These are phyloP conservation scores for Pygoscelis antarcticus DNA, from an alignment of 2,113 vertebrate species.

Conservation along the genomic window DNA sequence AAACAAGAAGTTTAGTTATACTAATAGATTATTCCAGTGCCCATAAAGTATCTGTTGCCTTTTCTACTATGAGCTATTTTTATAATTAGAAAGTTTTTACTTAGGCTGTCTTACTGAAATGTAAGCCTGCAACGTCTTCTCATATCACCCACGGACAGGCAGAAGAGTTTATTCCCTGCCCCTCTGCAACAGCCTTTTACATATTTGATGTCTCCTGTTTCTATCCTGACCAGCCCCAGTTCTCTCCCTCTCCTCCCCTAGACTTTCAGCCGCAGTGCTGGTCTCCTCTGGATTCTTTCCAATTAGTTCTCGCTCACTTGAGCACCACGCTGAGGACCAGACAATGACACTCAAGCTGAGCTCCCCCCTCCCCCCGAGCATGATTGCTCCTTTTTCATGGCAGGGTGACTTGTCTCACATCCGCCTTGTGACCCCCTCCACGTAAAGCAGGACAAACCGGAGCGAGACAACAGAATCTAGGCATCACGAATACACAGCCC, in stretches of 20 bases:
- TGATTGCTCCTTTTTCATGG: background rate
- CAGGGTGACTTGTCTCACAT: background rate
- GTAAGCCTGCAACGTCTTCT: background rate
- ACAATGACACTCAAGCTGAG: background rate
- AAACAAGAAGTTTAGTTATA: conserved; percentile 13
- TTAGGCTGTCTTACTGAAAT: background rate
- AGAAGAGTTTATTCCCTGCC: background rate
- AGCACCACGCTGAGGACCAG: background rate
- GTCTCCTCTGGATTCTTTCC: background rate
- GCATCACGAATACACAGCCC: rapidly evolving
- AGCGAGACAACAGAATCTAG: background rate
- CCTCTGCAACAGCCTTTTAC: background rate
- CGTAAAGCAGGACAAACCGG: background rate
- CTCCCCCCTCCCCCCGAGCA: background rate
- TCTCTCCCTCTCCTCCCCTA: background rate
- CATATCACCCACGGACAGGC: background rate
- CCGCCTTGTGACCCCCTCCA: background rate
- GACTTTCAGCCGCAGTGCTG: background rate
- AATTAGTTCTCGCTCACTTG: background rate
- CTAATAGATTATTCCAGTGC: background rate
- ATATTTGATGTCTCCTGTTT: background rate
- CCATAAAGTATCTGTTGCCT: background rate
- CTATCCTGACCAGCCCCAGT: background rate
- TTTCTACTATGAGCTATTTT: background rate
- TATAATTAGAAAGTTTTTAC: background rate